Percentiles rank a stretch among this genome's conserved stretches.
Conservation (phyloP, 1,140 invertebrate genomes). For the Subanguina moxae region DNA sequence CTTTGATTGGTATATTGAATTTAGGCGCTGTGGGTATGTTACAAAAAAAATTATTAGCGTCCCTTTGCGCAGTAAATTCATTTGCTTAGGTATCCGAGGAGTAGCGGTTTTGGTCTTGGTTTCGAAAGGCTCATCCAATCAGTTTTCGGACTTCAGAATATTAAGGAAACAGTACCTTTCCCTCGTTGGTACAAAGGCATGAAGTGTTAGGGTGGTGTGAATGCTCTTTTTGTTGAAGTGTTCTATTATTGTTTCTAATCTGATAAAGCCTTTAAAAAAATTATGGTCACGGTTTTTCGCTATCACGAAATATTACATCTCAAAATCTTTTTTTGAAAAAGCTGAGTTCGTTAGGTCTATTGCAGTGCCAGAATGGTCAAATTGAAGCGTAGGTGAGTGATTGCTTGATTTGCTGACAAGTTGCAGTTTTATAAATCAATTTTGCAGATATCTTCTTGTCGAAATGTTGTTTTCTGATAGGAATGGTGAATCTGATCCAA, state of each 20-base stretch:
- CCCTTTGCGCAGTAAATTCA: too few species aligned
- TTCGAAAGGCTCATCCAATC: slow-evolving; percentile 85
- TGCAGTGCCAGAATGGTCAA: background rate
- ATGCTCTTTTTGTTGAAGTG: slow-evolving; percentile 19
- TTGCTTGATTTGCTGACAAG: background rate
- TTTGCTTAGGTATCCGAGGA: slow-evolving; percentile 69
- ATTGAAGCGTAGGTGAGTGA: background rate
- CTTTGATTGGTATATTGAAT: slow-evolving; percentile 73
- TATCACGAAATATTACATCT: too few species aligned
- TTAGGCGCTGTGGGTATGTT: slow-evolving; percentile 72
- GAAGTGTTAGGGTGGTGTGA: slow-evolving; percentile 65
- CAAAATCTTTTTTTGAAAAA: background rate
- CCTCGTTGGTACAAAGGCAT: slow-evolving; percentile 75
- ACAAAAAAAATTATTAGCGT: too few species aligned
- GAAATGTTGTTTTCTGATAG: slow-evolving; percentile 15
- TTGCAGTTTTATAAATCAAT: background rate
- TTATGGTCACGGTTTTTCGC: slow-evolving; percentile 22
- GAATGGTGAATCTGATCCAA: slow-evolving; percentile 4
- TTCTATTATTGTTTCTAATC: too few species aligned
- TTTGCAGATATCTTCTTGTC: slow-evolving; percentile 18
- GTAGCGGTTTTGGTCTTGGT: slow-evolving; percentile 89
- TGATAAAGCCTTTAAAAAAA: too few species aligned
- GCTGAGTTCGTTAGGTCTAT: background rate
- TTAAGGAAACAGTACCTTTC: slow-evolving; percentile 89
- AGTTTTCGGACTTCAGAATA: slow-evolving; percentile 75